Percentiles rank a stretch among this genome's conserved stretches.
Evolutionary conservation across 2,113 vertebrate genomes (phyloP).

Genomic region (Mastomys natalensis): DNA sequence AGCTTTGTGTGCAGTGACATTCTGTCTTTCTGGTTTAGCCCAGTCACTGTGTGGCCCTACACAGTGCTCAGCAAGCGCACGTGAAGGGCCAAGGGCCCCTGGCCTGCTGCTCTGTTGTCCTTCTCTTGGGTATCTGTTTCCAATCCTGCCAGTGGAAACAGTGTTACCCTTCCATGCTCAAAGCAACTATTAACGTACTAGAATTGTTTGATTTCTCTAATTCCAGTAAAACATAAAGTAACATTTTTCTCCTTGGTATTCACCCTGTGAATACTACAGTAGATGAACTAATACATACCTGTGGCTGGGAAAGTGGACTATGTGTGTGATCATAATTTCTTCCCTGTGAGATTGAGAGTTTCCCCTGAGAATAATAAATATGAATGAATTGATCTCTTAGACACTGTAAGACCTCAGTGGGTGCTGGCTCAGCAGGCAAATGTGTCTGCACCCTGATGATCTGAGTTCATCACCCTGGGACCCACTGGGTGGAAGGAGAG

Average conservation of each 20-base stretch:
- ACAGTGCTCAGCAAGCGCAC: not conserved
- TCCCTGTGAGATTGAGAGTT: constrained; percentile 1
- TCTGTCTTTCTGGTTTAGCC: not conserved
- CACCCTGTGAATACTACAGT: not conserved
- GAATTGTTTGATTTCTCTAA: constrained; percentile 41
- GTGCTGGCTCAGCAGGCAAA: not conserved
- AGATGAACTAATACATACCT: not conserved
- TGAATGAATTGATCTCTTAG: not conserved
- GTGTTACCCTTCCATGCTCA: not conserved
- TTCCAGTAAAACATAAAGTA: constrained; percentile 31
- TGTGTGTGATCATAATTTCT: not conserved
- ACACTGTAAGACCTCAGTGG: not conserved
- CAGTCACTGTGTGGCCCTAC: not conserved
- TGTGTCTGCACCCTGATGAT: not conserved
- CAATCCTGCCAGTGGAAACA: constrained; percentile 27
- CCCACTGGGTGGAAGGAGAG: not conserved
- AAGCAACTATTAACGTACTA: not conserved
- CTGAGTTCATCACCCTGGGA: not conserved
- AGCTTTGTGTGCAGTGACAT: not conserved
- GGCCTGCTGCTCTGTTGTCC: not conserved
- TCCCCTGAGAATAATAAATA: constrained; percentile 18
- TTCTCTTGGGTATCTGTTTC: not conserved
- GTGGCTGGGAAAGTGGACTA: constrained; percentile 4
- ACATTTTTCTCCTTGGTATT: not conserved
- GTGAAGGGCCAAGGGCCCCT: not conserved